phyloP scores from a whole-genome alignment of 2,888 invertebrate species.

The Eilema caniola region DNA sequence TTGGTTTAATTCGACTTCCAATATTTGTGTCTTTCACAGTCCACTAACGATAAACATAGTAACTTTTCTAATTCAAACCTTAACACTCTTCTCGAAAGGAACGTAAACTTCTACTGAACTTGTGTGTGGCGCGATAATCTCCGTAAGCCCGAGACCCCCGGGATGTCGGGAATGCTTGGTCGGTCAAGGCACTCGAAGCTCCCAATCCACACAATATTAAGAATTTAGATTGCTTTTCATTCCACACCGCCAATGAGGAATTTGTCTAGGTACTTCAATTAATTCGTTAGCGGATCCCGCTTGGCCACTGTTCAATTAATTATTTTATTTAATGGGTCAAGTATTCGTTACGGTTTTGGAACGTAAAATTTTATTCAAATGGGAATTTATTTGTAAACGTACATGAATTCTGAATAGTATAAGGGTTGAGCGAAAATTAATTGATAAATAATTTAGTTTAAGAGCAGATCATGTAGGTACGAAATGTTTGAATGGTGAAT shows the following conservation, averaged over 20 bases:
- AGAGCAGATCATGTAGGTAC: too few species aligned
- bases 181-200: conserved; percentile 12
- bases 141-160: conserved; percentile 9
- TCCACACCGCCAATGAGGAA: conserved; percentile 48
- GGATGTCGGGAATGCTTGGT: conserved; percentile 15
- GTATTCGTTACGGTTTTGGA: conserved; percentile 15
- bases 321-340: conserved; percentile 38
- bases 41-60: conserved; percentile 9
- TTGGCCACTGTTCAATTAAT: conserved; percentile 49
- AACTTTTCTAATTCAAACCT: conserved; percentile 33
- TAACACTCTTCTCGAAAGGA: background rate
- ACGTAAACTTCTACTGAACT: conserved; percentile 27
- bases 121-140: conserved; percentile 37
- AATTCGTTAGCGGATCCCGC: conserved; percentile 52
- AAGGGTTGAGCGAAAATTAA: background rate
- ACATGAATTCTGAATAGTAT: background rate
- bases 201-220: conserved; percentile 57
- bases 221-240: conserved; percentile 70
- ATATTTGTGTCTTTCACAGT: background rate
- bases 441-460: background rate
- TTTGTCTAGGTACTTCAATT: conserved; percentile 61
- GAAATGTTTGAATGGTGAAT: background rate
- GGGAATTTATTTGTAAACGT: background rate
- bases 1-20: too few species aligned
- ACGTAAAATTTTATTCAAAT: background rate